phyloP scores from a whole-genome alignment of 2,797 vertebrate genomes.

The Loris lydekkerianus region DNA sequence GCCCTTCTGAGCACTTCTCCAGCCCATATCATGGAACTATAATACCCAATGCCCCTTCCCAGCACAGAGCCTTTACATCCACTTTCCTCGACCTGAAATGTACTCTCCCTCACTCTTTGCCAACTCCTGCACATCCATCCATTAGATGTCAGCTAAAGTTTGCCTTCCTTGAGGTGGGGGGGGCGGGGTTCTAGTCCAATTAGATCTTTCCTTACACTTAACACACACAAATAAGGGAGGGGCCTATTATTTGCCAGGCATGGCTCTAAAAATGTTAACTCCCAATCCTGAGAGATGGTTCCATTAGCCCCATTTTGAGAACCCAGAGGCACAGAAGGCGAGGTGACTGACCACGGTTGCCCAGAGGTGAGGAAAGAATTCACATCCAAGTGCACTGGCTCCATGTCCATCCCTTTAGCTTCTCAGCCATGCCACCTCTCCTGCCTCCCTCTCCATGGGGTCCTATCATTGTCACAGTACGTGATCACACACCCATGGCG shows the following conservation, averaged over 20 bases:
- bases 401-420: accelerated
- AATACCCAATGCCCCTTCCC: not conserved
- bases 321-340: not conserved
- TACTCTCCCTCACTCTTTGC: not conserved
- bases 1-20: not conserved
- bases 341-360: not conserved
- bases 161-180: not conserved
- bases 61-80: not conserved
- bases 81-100: not conserved
- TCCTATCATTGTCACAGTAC: not conserved
- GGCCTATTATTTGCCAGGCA: not conserved
- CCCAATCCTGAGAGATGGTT: not conserved
- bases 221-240: not conserved
- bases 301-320: not conserved
- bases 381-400: not conserved
- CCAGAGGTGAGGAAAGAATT: not conserved
- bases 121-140: not conserved
- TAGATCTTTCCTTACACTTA: not conserved
- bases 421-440: not conserved
- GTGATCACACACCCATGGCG: accelerated
- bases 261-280: not conserved
- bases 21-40: not conserved
- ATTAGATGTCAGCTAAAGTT: not conserved
- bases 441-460: accelerated
- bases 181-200: not conserved